A percentile compares a stretch with the other conserved stretches of the same genome.
phyloP scores from a whole-genome alignment of 2,113 vertebrate genomes.

The Vidua macroura region DNA sequence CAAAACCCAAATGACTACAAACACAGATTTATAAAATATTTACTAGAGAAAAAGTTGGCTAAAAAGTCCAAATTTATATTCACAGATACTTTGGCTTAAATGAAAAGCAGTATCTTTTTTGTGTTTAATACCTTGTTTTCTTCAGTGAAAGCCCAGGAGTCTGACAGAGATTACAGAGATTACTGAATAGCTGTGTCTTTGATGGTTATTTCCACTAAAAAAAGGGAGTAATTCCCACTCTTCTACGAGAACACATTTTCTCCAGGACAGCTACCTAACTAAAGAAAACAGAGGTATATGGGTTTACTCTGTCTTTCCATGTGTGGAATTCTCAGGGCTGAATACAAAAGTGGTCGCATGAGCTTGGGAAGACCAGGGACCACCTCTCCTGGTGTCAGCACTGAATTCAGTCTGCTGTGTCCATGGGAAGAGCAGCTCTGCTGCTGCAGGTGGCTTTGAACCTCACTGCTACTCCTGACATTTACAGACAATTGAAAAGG shows the following conservation, averaged over 20 bases:
- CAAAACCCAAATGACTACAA: not conserved
- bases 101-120: not conserved
- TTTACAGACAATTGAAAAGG: not conserved
- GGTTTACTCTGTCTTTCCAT: not conserved
- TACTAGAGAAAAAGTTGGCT: not conserved
- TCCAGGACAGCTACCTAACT: not conserved
- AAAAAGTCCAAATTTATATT: not conserved
- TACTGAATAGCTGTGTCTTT: not conserved
- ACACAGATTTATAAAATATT: not conserved
- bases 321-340: not conserved
- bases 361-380: not conserved
- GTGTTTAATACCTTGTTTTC: not conserved
- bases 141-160: not conserved
- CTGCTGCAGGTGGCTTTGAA: not conserved
- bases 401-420: not conserved
- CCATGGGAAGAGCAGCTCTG: not conserved
- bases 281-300: not conserved
- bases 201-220: not conserved
- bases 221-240: not conserved
- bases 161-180: not conserved
- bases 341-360: not conserved
- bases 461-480: not conserved
- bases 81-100: not conserved
- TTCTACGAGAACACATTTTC: not conserved
- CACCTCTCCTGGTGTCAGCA: not conserved